Base-by-base conservation (phyloP, 2,888 invertebrate species). In the Thelaira solivaga region DNA sequence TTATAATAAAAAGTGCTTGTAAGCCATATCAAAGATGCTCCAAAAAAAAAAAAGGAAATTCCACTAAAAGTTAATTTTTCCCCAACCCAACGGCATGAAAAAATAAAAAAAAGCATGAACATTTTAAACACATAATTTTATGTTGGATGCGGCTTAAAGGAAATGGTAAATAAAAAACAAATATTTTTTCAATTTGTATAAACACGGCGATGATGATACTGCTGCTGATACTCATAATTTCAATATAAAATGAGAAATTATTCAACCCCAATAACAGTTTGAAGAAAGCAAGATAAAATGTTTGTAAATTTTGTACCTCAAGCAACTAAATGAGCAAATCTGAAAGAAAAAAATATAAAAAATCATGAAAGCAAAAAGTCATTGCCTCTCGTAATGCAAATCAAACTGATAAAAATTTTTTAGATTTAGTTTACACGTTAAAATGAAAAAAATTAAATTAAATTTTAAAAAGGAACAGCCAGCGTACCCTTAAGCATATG, bases 321-420 rank as follows among this genome's bases (percentile, higher is more conserved):
- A 67, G 67, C 34, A 53, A 36, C 39, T n/a, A 57, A 64, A 64
- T 34, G 24, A 29, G 36, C 49, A 57, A 74, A 43, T 7, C 53
- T 26, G n/a, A 20, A 18, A 41, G 11, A 20, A 45, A 22, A 20
- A 29, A 34, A 55, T 13, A 31, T 10, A 20, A 39, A 59, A 20
- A 47, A 55, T 53, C 43, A 53, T 61, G 45, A 31, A 76, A 72
- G 71, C 59, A 76, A 76, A 72, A 72, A 73, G 29, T 67, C 72
- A 55, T 55, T 43, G 22, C 67, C 53, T 49, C 51, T 47, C 41
- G 55, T 68, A 57, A 29, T 31, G 18, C 34, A 51, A 10, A 49
- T 26, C 4, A 47, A 65, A 34, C 7, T 49, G 53, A 18, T 13
- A 34, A 11, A 65, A 51, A 39, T 20, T n/a, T n/a, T n/a, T n/a